Evolutionary conservation across 2,113 vertebrate species (phyloP), one percentile per base, ranked within the genome.

Genomic region (Brachirus orientalis): DNA sequence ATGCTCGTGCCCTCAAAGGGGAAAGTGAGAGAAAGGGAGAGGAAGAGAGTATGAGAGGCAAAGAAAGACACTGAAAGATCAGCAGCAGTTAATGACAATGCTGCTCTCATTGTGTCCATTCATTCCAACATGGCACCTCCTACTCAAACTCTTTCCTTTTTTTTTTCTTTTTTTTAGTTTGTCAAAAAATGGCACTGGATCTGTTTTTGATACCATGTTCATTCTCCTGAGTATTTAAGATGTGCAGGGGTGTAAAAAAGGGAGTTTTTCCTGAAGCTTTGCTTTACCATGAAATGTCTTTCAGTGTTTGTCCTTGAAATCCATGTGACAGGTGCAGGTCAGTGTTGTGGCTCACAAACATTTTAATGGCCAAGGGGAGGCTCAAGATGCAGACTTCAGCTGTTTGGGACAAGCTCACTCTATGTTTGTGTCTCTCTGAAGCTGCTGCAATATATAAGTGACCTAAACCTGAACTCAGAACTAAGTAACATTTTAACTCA

Each of bases 281-380:
- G 38, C 43, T 75, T 72, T 63, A 51, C 59, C 55, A 79, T 87
- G 65, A 78, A 72, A 73, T 40, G 45, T 53, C 63, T 60, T 75
- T 50, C 20, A 10, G 46, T 55, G 47, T 69, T 62, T 84, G 86
- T 85, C 83, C 84, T 88, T 87, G 84, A 79, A 79, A 70, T 59
- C 41, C 52, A 54, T 71, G 64, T 72, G 72, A 75, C 73, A 47
- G 61, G 36, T 43, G 68, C 10, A 46, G 60, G 63, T 19, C 43
- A 44, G 56, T 36, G 63, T 40, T 77, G 52, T 63, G 35, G 40
- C 55, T 70, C 58, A 57, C 50, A 41, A 58, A 58, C 57, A 55
- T 43, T 3, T 2, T 13, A 22, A 11, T 52, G 53, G 69, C 64
- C 77, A 65, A 77, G 75, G 38, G 20, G 56, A 50, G 52, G 60